These are phyloP conservation scores for Rhagoletis zephyria DNA, from an alignment of 1,140 invertebrate genomes.

Conservation along the genomic window DNA sequence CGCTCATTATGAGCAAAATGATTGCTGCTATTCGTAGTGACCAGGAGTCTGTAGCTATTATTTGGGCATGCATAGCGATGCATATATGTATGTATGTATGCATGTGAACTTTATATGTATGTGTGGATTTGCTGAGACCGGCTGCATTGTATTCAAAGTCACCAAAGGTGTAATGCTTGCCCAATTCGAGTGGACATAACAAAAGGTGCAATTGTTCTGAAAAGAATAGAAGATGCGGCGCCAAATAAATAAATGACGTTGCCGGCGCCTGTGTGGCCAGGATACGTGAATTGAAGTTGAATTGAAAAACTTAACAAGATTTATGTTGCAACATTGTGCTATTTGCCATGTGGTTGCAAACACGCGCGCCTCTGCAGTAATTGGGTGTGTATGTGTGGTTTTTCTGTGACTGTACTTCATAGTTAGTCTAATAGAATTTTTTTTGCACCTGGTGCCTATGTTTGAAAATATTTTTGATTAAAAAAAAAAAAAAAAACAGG, in stretches of 20 bases:
- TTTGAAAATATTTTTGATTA: too few relatives aligned
- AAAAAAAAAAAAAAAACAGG: too few relatives aligned
- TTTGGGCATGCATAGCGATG: background rate
- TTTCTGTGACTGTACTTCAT: too few relatives aligned
- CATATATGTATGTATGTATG: background rate
- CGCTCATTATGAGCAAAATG: conserved; percentile 49
- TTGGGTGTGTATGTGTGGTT: too few relatives aligned
- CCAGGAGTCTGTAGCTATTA: background rate
- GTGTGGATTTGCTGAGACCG: background rate
- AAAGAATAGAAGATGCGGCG: background rate
- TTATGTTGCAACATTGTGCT: conserved; percentile 31
- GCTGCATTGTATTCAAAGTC: conserved; percentile 16
- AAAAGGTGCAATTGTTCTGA: conserved; percentile 5
- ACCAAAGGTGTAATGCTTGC: conserved; percentile 24
- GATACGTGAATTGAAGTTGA: conserved; percentile 10
- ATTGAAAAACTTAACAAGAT: conserved; percentile 11
- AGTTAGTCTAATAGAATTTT: too few relatives aligned
- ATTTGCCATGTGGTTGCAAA: background rate
- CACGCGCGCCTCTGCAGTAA: background rate
- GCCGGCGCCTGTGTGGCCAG: conserved; percentile 26
- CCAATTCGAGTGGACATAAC: conserved; percentile 13
- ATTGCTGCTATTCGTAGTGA: background rate
- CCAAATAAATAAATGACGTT: conserved; percentile 44
- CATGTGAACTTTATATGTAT: too few relatives aligned
- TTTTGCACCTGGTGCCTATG: too few relatives aligned